phyloP scores from a whole-genome alignment of 1,140 invertebrate genomes.

The Stegodyphus mimosarum region DNA sequence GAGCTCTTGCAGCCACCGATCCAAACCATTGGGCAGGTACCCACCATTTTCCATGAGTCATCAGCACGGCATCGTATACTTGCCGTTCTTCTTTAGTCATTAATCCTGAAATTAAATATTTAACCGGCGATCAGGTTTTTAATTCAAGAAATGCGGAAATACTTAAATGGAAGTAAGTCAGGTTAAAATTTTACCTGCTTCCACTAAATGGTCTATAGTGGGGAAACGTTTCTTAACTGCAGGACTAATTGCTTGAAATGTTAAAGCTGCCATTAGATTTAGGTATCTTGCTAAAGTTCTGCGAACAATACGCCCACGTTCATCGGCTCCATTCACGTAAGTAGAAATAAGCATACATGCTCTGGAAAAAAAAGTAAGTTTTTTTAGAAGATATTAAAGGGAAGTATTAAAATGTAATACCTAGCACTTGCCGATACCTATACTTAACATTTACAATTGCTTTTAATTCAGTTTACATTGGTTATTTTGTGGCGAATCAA shows the following conservation, averaged over 20 bases:
- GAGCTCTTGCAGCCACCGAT: constrained; percentile 83
- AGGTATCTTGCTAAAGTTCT: constrained; percentile 64
- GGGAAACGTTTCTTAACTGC: constrained; percentile 54
- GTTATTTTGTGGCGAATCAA: too few species aligned
- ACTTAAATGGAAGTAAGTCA: neutral
- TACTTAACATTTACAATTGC: too few species aligned
- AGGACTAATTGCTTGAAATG: constrained; percentile 47
- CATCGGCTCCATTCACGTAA: constrained; percentile 67
- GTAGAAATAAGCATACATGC: constrained; percentile 69
- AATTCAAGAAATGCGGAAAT: neutral
- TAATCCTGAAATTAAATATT: constrained; percentile 71
- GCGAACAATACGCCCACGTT: constrained; percentile 63
- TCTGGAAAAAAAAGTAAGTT: neutral
- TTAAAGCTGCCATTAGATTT: constrained; percentile 55
- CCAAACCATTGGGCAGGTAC: constrained; percentile 91
- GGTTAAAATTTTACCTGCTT: constrained; percentile 66
- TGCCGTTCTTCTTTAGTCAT: constrained; percentile 91
- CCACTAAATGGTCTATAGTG: constrained; percentile 50
- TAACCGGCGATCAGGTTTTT: neutral
- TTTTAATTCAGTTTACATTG: too few species aligned
- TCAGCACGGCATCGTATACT: constrained; percentile 87
- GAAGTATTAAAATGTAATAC: neutral
- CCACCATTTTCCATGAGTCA: constrained; percentile 92
- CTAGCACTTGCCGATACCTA: too few species aligned
- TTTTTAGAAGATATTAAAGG: neutral